Evolutionary conservation across 37 sponge, comb jelly and placozoan species (phyloP).

Genomic region (Halisarca cf. caerulea): DNA sequence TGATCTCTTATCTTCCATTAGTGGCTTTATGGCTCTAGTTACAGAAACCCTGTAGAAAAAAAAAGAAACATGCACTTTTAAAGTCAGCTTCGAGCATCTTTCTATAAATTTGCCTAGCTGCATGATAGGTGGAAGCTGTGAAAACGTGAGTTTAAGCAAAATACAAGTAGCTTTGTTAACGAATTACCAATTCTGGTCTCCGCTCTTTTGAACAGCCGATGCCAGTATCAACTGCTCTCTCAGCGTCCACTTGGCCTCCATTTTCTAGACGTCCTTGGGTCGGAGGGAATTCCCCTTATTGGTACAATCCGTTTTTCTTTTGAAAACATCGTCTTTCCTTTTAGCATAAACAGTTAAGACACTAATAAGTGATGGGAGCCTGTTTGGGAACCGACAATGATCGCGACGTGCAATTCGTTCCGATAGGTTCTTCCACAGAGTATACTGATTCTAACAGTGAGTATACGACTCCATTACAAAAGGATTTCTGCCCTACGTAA

Average conservation of each 20-base stretch:
- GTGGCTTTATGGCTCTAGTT: conserved; percentile 71
- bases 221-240: conserved; percentile 84
- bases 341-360: too few relatives aligned
- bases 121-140: neutral
- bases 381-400: neutral
- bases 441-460: neutral
- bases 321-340: neutral
- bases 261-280: neutral
- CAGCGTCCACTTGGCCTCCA: conserved; percentile 70
- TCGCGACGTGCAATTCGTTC: too few relatives aligned
- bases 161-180: neutral
- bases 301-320: neutral
- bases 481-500: too few relatives aligned
- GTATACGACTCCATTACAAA: too few relatives aligned
- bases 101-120: too few relatives aligned
- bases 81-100: too few relatives aligned
- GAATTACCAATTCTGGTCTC: conserved; percentile 86
- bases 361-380: neutral
- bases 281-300: conserved; percentile 12
- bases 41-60: conserved; percentile 74
- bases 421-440: too few relatives aligned
- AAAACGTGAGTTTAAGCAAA: neutral
- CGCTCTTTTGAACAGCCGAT: conserved; percentile 87
- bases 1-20: conserved; percentile 58
- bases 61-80: neutral